Evolutionary conservation across 1,140 invertebrate genomes (phyloP).

Genomic region (Brachystomella parvula): DNA sequence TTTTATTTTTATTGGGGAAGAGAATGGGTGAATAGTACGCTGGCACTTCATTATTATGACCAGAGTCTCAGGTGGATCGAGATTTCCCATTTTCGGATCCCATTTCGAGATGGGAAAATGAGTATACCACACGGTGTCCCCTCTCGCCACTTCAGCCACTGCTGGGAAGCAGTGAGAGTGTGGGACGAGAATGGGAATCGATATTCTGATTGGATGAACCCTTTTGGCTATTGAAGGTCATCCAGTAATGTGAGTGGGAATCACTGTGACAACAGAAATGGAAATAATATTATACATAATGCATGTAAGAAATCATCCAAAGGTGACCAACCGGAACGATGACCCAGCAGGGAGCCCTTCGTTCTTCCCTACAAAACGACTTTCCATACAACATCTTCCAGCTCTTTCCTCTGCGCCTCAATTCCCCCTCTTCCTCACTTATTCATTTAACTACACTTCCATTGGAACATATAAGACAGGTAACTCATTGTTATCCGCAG

Average conservation of each 20-base stretch:
- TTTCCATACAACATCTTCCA: too few relatives aligned
- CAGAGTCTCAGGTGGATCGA: not conserved
- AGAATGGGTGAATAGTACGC: too few relatives aligned
- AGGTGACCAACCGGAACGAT: slow-evolving; percentile 35
- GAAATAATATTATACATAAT: not conserved
- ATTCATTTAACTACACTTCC: too few relatives aligned
- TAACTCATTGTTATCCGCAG: too few relatives aligned
- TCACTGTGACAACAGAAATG: not conserved
- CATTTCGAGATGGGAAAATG: too few relatives aligned
- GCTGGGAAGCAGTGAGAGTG: too few relatives aligned
- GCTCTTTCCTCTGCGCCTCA: too few relatives aligned
- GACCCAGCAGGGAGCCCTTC: slow-evolving; percentile 26
- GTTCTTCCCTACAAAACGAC: slow-evolving; percentile 13
- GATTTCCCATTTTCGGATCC: not conserved
- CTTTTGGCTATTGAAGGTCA: slow-evolving; percentile 17
- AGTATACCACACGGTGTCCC: too few relatives aligned
- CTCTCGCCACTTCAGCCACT: too few relatives aligned
- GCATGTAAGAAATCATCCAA: slow-evolving; percentile 26
- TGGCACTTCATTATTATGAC: not conserved
- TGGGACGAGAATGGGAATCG: too few relatives aligned
- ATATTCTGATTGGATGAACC: not conserved
- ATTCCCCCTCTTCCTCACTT: too few relatives aligned
- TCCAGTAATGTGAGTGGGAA: slow-evolving; percentile 13
- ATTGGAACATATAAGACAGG: too few relatives aligned
- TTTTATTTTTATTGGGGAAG: not conserved